Conservation (phyloP, 2,888 invertebrate species). For the Chromoteleia sp. region DNA sequence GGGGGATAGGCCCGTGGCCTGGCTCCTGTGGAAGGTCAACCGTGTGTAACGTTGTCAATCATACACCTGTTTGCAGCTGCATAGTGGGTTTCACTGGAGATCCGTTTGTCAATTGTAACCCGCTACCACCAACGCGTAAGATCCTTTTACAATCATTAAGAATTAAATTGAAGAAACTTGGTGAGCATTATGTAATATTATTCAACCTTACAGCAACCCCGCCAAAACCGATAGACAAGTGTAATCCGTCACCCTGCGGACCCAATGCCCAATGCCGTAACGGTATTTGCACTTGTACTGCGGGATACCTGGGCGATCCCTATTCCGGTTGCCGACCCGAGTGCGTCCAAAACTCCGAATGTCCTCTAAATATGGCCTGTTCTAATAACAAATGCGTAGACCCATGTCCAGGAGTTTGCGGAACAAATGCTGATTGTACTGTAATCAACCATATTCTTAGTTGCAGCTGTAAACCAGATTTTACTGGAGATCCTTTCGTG, state of each 20-base stretch:
- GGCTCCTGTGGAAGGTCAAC: constrained; percentile 90
- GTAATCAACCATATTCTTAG: constrained; percentile 90
- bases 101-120: constrained; percentile 82
- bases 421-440: constrained; percentile 90
- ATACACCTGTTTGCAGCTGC: constrained; percentile 93
- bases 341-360: constrained; percentile 92
- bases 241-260: constrained; percentile 91
- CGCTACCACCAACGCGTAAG: constrained; percentile 34
- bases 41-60: constrained; percentile 90
- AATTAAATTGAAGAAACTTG: neutral
- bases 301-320: constrained; percentile 84
- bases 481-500: constrained; percentile 87
- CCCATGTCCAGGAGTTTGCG: constrained; percentile 93
- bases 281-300: constrained; percentile 82
- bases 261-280: constrained; percentile 89
- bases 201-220: constrained; percentile 69
- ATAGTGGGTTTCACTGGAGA: constrained; percentile 88
- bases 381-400: constrained; percentile 92
- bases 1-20: constrained; percentile 92
- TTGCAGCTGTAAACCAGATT: constrained; percentile 86
- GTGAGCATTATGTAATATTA: neutral
- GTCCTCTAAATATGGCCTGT: constrained; percentile 90
- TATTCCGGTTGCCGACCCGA: constrained; percentile 91
- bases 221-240: constrained; percentile 86
- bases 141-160: neutral